Base-by-base conservation (phyloP, 2,113 vertebrate species). In the Cranoglanis bouderius region DNA sequence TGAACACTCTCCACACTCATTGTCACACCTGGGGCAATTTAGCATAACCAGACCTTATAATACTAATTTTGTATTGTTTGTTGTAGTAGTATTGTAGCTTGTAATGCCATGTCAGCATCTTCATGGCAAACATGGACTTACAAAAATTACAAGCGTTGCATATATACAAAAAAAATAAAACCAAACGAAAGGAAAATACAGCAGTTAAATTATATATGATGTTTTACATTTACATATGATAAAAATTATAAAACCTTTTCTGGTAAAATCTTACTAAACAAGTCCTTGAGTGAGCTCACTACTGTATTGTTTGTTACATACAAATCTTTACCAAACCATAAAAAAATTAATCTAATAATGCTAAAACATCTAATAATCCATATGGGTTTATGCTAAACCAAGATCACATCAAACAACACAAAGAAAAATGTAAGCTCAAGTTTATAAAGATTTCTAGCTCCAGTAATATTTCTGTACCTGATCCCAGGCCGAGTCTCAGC, bases 401-500 rank as follows among this genome's bases (percentile, higher is more conserved):
- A 61, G 8, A 32, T 77, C 16, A 35, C 51, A 57, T 61, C 32
- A 82, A 82, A 40, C 29, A 12, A 65, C 12, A 63, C 70, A 24
- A 63, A 43, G 16, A 75, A 14, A 61, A 1, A 80, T 65, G 46
- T 65, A 13, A 59, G 19, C 24, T n/a, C 35, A 77, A n/a, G 67
- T 38, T 67, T 51, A 55, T 32, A 85, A 53, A 85, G 46, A 3
- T 38, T 74, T 35, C 0, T 18, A 43, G 35, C 10, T 51, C 29
- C 65, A 35, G 84, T 29, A 35, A 59, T n/a, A 51, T 21, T 9
- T 40, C 29, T 57, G 57, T 96, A 98, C 98, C 98, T 95, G 96
- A 97, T 91, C 98, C 98, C 83, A 96, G 94, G 80, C 98, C 97
- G 49, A 99, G 96, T 85, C 98, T 96, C 89, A 99, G 93, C 46